Percentiles rank a stretch among this genome's conserved stretches.
Conservation (phyloP, 2,113 vertebrate species). For the Tichodroma muraria region DNA sequence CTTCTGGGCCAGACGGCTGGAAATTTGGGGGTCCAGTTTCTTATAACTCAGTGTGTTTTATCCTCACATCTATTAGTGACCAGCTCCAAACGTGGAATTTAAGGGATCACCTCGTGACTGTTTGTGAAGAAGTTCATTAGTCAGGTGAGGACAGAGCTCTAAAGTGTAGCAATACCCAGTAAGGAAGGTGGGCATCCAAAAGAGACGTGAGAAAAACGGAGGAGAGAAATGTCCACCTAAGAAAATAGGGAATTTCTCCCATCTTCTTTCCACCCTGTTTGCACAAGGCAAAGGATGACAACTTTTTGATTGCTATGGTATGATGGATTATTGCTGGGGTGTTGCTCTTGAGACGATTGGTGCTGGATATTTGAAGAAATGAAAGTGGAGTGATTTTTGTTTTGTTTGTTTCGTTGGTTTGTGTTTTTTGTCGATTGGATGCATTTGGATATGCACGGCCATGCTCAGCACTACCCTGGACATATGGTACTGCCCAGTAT, state of each 20-base stretch:
- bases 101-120: background rate
- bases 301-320: background rate
- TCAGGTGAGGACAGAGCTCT: background rate
- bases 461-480: background rate
- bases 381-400: background rate
- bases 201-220: background rate
- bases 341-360: background rate
- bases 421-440: background rate
- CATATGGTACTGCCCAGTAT: background rate
- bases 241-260: background rate
- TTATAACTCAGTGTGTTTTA: background rate
- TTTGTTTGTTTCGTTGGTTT: background rate
- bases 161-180: background rate
- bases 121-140: background rate
- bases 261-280: background rate
- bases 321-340: background rate
- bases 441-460: background rate
- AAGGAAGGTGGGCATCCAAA: background rate
- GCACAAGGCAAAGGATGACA: background rate
- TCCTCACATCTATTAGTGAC: background rate
- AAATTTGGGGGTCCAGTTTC: background rate
- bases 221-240: background rate
- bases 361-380: background rate
- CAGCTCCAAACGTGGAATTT: background rate
- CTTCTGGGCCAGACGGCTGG: background rate